Evolutionary conservation across 2,888 invertebrate species (phyloP).

Genomic region (Papilio gigon): DNA sequence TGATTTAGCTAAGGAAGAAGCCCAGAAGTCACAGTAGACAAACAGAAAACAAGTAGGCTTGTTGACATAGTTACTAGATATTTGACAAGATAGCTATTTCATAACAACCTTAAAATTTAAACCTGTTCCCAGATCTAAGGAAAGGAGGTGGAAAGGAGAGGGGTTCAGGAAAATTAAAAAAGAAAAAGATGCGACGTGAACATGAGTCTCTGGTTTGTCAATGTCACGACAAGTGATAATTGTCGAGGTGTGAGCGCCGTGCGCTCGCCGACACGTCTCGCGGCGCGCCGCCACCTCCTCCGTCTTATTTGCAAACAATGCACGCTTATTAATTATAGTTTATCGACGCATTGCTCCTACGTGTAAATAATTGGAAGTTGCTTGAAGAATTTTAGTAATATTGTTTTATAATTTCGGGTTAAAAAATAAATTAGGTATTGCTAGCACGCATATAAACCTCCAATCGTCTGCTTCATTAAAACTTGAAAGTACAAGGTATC

Average conservation of each 20-base stretch:
- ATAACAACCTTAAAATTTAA: no score
- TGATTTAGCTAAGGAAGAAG: background rate
- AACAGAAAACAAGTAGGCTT: no score
- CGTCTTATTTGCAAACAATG: slow-evolving; percentile 25
- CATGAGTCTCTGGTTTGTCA: slow-evolving; percentile 28
- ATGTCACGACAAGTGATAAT: slow-evolving; percentile 29
- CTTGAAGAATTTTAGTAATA: no score
- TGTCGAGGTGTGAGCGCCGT: background rate
- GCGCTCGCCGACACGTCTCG: slow-evolving; percentile 8
- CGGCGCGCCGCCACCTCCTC: background rate
- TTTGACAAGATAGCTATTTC: no score
- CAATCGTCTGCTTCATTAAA: background rate
- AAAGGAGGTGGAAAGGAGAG: no score
- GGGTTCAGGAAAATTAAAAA: no score
- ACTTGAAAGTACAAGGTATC: background rate
- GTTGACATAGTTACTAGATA: no score
- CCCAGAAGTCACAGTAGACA: background rate
- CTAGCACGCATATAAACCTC: background rate
- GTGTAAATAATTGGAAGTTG: background rate
- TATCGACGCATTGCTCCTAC: background rate
- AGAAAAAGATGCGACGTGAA: background rate
- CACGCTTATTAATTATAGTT: slow-evolving; percentile 6
- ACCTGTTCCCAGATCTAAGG: no score
- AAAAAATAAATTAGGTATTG: background rate
- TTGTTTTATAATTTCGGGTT: background rate